Evolutionary conservation across 2,113 vertebrate genomes (phyloP).

Genomic region (Podarcis muralis): DNA sequence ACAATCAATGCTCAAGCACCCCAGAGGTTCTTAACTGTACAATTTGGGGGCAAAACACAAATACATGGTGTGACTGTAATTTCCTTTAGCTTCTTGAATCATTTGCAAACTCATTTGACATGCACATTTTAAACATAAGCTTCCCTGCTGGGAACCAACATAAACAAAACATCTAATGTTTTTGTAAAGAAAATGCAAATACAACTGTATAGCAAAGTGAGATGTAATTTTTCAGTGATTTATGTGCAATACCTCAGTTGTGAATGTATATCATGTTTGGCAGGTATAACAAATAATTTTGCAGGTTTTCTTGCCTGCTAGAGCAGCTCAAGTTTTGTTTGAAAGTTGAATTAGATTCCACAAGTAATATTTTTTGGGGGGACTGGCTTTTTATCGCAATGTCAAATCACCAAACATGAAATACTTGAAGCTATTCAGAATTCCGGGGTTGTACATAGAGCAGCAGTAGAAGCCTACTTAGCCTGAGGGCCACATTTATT

Average conservation of each 20-base stretch:
- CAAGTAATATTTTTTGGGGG: background rate
- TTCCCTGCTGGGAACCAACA: constrained; percentile 7
- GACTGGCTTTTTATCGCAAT: background rate
- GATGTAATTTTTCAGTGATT: constrained; percentile 36
- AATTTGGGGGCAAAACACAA: background rate
- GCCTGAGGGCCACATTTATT: no score
- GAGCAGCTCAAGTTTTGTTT: constrained; percentile 24
- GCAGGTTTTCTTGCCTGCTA: constrained; percentile 16
- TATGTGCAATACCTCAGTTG: constrained; percentile 20
- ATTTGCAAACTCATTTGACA: constrained; percentile 5
- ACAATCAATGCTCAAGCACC: background rate
- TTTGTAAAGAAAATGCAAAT: constrained; percentile 39
- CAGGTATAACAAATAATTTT: constrained; percentile 42
- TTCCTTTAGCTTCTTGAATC: background rate
- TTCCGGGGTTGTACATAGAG: background rate
- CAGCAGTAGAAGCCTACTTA: no score
- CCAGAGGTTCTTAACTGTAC: background rate
- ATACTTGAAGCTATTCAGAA: background rate
- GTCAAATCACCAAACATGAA: background rate
- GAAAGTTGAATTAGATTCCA: constrained; percentile 2
- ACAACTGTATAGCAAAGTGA: background rate
- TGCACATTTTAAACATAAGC: background rate
- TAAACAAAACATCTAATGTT: background rate
- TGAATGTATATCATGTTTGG: constrained; percentile 28
- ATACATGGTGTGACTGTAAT: background rate